Conservation (phyloP, 1,140 invertebrate genomes). For the Drosophila littoralis region DNA sequence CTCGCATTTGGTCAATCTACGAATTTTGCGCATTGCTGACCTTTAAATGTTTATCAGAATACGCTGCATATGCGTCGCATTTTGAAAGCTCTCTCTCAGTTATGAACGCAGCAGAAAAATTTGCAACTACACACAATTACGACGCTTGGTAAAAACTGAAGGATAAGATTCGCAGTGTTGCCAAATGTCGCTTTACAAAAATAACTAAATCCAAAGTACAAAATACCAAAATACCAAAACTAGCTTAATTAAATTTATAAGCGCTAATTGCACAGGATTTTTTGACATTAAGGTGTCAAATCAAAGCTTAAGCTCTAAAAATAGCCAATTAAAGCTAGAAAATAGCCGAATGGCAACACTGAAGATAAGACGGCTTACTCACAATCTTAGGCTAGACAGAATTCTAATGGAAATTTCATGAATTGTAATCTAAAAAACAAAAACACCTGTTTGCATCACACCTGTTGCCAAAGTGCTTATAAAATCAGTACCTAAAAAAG, state of each 20-base stretch:
- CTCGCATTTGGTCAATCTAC: not conserved
- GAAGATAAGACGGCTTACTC: too few species aligned
- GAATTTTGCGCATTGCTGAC: slow-evolving; percentile 8
- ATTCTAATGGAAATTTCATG: not conserved
- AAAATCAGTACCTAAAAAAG: not conserved
- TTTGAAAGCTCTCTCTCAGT: not conserved
- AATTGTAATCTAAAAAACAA: not conserved
- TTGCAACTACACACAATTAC: too few species aligned
- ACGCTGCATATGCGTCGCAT: not conserved
- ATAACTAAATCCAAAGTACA: too few species aligned
- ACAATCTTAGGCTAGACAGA: slow-evolving; percentile 2
- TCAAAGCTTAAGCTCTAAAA: too few species aligned
- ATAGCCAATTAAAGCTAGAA: too few species aligned
- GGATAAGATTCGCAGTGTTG: not conserved
- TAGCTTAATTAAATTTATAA: too few species aligned
- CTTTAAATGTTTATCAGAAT: slow-evolving; percentile 5
- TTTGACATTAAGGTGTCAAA: too few species aligned
- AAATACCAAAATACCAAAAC: too few species aligned
- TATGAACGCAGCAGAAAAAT: not conserved
- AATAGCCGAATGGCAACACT: too few species aligned
- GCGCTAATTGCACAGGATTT: too few species aligned
- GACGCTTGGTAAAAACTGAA: not conserved
- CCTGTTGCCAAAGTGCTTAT: not conserved
- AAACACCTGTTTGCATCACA: not conserved
- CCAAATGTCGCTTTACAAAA: too few species aligned